Conservation (phyloP, 2,888 invertebrate species). For the Andricus curvator region DNA sequence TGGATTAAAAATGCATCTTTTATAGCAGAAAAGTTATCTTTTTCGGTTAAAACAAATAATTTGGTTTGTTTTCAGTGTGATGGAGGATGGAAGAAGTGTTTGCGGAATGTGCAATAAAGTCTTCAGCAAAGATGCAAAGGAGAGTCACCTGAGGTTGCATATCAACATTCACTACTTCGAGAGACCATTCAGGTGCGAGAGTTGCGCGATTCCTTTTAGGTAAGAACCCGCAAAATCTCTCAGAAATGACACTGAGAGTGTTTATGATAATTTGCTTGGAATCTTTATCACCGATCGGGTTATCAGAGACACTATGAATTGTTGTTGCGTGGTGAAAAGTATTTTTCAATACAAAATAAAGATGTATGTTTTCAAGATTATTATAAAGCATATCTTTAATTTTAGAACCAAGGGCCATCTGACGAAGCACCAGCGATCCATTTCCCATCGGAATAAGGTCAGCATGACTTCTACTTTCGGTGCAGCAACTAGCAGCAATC, state of each 20-base stretch:
- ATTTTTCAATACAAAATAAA: neutral
- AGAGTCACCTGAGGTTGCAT: constrained; percentile 91
- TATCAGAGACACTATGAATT: neutral
- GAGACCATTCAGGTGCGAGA: constrained; percentile 93
- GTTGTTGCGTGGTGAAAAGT: neutral
- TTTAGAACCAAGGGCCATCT: constrained; percentile 90
- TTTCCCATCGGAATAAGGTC: constrained; percentile 93
- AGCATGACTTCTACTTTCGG: constrained; percentile 93
- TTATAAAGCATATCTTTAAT: neutral
- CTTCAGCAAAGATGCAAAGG: constrained; percentile 88
- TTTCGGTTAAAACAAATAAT: too few relatives aligned
- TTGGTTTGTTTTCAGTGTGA: constrained; percentile 57
- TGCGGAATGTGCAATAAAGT: constrained; percentile 94
- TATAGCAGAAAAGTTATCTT: too few relatives aligned
- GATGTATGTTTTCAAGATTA: neutral
- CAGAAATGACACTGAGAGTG: neutral
- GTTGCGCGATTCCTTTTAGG: constrained; percentile 92
- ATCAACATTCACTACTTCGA: constrained; percentile 98
- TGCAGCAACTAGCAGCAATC: constrained; percentile 91
- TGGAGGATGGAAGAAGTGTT: constrained; percentile 87
- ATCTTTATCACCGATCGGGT: neutral
- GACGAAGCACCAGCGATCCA: constrained; percentile 95
- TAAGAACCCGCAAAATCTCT: constrained; percentile 5
- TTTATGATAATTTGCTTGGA: neutral
- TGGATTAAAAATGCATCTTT: too few relatives aligned